A percentile compares a stretch with the other conserved stretches of the same genome.
phyloP scores from a whole-genome alignment of 2,797 vertebrate species.

The Pagetopsis macropterus region DNA sequence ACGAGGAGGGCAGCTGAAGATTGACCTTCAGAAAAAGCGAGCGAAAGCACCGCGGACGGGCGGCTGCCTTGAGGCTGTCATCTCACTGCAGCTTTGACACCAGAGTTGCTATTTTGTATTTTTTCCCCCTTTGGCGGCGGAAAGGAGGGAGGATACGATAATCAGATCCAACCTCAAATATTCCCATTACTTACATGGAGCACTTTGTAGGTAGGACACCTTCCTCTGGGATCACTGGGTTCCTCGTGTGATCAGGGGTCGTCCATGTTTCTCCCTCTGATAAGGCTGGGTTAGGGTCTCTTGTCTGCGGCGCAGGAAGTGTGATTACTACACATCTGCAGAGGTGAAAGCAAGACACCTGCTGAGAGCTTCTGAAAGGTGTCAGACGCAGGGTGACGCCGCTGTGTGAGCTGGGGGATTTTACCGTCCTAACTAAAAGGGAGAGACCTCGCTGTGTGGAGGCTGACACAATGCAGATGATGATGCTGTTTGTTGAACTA shows the following conservation, averaged over 20 bases:
- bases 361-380: slow-evolving; percentile 71
- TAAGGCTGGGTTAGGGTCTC: slow-evolving; percentile 77
- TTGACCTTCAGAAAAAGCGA: slow-evolving; percentile 81
- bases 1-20: slow-evolving; percentile 71
- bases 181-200: slow-evolving; percentile 61
- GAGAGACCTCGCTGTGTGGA: slow-evolving; percentile 40
- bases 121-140: neutral
- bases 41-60: slow-evolving; percentile 37
- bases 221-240: slow-evolving; percentile 73
- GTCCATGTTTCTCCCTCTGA: slow-evolving; percentile 79
- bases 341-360: slow-evolving; percentile 71
- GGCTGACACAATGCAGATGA: slow-evolving; percentile 2
- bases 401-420: slow-evolving; percentile 41
- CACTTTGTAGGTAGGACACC: slow-evolving; percentile 67
- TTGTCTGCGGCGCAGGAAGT: slow-evolving; percentile 63
- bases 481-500: slow-evolving; percentile 50
- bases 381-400: slow-evolving; percentile 51
- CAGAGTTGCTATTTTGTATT: slow-evolving; percentile 55
- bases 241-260: slow-evolving; percentile 70
- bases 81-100: slow-evolving; percentile 67
- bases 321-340: slow-evolving; percentile 73
- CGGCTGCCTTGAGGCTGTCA: slow-evolving; percentile 76
- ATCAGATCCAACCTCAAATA: slow-evolving; percentile 63
- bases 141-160: slow-evolving; percentile 33
- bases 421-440: slow-evolving; percentile 39